Percentiles rank a stretch among this genome's conserved stretches.
phyloP scores from a whole-genome alignment of 2,888 invertebrate genomes.

The Meliscaeva auricollis region DNA sequence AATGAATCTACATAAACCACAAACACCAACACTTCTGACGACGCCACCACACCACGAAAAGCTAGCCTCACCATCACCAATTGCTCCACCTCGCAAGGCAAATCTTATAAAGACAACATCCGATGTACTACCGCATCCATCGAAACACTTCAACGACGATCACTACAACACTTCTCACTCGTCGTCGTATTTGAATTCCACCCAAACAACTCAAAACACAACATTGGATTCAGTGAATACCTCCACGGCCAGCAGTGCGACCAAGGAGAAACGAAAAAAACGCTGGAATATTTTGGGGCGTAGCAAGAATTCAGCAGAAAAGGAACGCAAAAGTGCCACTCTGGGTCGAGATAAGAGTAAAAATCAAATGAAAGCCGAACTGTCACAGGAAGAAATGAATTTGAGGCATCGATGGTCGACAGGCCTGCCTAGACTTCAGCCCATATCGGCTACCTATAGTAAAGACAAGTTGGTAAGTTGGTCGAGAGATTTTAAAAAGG shows the following conservation, averaged over 20 bases:
- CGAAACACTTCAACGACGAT: constrained; percentile 75
- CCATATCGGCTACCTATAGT: constrained; percentile 90
- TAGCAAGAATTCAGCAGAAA: constrained; percentile 85
- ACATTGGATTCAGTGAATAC: constrained; percentile 81
- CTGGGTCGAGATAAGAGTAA: constrained; percentile 87
- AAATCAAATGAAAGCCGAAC: constrained; percentile 83
- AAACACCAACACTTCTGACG: constrained; percentile 80
- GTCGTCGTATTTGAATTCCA: constrained; percentile 78
- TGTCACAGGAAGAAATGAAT: constrained; percentile 84
- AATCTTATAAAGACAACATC: constrained; percentile 79
- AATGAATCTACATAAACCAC: constrained; percentile 65
- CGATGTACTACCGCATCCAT: constrained; percentile 78
- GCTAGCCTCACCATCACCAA: constrained; percentile 76
- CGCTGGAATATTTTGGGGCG: constrained; percentile 90
- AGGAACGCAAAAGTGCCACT: constrained; percentile 88
- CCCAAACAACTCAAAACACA: constrained; percentile 83
- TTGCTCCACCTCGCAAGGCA: constrained; percentile 80
- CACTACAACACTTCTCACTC: constrained; percentile 80
- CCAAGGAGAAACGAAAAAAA: constrained; percentile 87
- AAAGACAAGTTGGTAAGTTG: constrained; percentile 90
- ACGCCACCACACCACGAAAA: constrained; percentile 80
- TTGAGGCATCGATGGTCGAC: constrained; percentile 89
- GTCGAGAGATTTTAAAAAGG: neutral
- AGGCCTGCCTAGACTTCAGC: constrained; percentile 88
- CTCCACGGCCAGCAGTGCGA: constrained; percentile 81